A percentile compares a stretch with the other conserved stretches of the same genome.
Conservation (phyloP, 1,140 invertebrate genomes). For the Eufriesea mexicana region DNA sequence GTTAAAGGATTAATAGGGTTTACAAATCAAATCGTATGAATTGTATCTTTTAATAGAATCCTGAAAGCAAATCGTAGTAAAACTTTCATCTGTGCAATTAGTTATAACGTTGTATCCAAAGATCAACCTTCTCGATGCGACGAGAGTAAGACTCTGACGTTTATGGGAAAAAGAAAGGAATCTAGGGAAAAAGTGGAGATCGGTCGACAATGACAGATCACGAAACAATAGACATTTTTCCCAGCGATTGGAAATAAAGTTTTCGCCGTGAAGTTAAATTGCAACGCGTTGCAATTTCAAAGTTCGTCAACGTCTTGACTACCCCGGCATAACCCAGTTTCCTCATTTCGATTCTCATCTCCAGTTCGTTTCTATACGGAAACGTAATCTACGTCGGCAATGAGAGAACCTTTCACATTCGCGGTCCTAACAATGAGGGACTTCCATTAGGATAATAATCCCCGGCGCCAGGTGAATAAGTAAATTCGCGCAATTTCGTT, state of each 20-base stretch:
- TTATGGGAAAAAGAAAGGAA: no score
- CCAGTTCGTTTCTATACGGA: constrained; percentile 23
- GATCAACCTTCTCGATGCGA: no score
- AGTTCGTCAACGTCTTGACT: constrained; percentile 36
- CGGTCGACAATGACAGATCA: no score
- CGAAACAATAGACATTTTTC: background rate
- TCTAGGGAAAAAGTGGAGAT: no score
- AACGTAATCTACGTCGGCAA: constrained; percentile 43
- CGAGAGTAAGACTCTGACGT: no score
- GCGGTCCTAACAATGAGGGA: constrained; percentile 33
- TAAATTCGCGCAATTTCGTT: constrained; percentile 23
- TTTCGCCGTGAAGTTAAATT: constrained; percentile 11
- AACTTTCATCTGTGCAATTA: no score
- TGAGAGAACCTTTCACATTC: constrained; percentile 32
- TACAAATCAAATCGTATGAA: no score
- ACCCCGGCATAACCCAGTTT: constrained; percentile 40
- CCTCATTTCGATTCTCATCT: constrained; percentile 45
- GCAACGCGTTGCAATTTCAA: constrained; percentile 11
- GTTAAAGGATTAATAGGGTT: no score
- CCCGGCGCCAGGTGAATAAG: background rate
- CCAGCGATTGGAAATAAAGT: background rate
- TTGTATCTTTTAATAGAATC: no score
- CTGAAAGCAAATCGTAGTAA: no score
- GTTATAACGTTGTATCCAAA: no score
- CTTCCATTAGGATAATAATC: constrained; percentile 50